Percentiles rank a stretch among this genome's conserved stretches.
phyloP scores from a whole-genome alignment of 2,113 vertebrate genomes.

The Pholis gunnellus region DNA sequence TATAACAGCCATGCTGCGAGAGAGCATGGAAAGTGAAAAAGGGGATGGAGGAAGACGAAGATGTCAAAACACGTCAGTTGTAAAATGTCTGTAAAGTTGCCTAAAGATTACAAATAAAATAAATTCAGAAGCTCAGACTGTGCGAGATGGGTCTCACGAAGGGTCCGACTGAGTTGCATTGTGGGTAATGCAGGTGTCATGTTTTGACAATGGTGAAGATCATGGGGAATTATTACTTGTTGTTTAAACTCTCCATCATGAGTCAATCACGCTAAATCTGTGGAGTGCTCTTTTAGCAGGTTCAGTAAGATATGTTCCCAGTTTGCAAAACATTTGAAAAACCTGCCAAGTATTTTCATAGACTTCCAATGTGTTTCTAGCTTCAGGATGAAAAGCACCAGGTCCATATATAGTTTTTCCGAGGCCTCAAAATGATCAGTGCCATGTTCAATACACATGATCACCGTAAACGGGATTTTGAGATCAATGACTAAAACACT shows the following conservation, averaged over 20 bases:
- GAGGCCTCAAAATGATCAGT: not conserved
- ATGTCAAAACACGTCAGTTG: not conserved
- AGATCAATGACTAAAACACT: conserved; percentile 23
- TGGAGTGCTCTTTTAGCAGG: not conserved
- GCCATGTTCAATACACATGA: conserved; percentile 21
- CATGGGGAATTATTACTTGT: not conserved
- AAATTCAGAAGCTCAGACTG: not conserved
- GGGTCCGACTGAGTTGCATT: not conserved
- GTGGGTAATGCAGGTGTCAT: not conserved
- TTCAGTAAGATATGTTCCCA: not conserved
- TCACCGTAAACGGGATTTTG: conserved; percentile 4
- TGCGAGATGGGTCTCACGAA: not conserved
- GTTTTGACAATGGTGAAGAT: not conserved
- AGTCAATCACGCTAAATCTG: not conserved
- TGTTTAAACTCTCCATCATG: not conserved
- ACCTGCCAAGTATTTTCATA: not conserved
- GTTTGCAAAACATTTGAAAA: not conserved
- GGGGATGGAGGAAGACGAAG: not conserved
- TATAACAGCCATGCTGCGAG: not conserved
- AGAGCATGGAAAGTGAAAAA: not conserved
- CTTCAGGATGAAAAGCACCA: not conserved
- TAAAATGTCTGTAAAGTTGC: not conserved
- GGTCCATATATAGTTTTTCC: not conserved
- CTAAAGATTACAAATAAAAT: not conserved
- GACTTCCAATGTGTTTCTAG: not conserved